Evolutionary conservation across 2,113 vertebrate species (phyloP).

Genomic region (Hyperopisus bebe): DNA sequence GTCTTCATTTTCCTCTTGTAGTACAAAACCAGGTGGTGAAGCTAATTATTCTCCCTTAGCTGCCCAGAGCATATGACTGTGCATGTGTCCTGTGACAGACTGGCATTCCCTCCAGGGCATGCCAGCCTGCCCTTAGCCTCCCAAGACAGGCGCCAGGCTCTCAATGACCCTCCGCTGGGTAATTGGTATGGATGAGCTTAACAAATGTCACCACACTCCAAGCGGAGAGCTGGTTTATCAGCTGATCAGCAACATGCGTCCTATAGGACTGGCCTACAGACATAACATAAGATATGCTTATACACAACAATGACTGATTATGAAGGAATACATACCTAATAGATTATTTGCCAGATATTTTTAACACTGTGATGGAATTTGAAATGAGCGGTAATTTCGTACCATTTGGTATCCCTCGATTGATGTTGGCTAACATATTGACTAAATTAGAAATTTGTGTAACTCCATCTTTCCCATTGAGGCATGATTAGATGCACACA

Average conservation of each 20-base stretch:
- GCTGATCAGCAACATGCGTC: not conserved
- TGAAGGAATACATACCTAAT: not conserved
- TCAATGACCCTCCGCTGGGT: not conserved
- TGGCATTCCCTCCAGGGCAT: not conserved
- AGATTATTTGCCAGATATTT: not conserved
- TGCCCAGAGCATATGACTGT: not conserved
- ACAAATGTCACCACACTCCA: not conserved
- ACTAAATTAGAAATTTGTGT: not conserved
- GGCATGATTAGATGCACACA: not conserved
- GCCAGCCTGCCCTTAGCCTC: not conserved
- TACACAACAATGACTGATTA: not conserved
- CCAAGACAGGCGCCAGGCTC: not conserved
- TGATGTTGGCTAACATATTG: not conserved
- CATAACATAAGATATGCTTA: not conserved
- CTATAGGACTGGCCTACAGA: not conserved
- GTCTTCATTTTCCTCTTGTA: not conserved
- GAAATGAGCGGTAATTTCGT: not conserved
- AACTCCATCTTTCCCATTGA: not conserved
- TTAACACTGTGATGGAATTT: not conserved
- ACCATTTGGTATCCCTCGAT: not conserved
- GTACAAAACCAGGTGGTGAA: not conserved
- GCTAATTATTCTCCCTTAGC: not conserved
- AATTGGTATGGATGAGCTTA: not conserved
- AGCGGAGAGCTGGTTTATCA: not conserved
- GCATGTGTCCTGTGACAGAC: not conserved